phyloP scores from a whole-genome alignment of 2,113 vertebrate species.

The Athene noctua region DNA sequence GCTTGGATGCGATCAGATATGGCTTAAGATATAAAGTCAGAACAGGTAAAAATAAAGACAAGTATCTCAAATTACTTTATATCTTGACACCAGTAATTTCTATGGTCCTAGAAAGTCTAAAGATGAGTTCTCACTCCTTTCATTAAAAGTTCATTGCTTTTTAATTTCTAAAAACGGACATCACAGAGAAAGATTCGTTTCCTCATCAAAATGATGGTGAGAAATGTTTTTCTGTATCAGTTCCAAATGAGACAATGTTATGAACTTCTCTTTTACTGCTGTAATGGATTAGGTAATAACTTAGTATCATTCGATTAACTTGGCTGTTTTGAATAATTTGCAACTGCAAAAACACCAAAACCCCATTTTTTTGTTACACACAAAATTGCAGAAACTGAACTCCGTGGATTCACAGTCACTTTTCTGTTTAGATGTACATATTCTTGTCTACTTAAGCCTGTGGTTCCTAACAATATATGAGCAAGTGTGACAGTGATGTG shows the following conservation, averaged over 20 bases:
- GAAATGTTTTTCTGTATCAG: not conserved
- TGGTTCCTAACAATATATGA: not conserved
- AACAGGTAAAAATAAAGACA: not conserved
- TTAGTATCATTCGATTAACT: not conserved
- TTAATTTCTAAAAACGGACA: not conserved
- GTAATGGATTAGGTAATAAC: not conserved
- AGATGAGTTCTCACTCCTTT: not conserved
- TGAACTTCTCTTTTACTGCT: not conserved
- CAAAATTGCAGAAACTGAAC: not conserved
- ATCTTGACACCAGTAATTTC: not conserved
- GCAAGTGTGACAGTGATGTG: not conserved
- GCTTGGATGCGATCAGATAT: not conserved
- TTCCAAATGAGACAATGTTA: not conserved
- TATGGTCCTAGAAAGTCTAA: not conserved
- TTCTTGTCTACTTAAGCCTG: not conserved
- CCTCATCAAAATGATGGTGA: not conserved
- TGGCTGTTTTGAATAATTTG: not conserved
- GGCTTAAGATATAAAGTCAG: not conserved
- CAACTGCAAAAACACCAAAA: not conserved
- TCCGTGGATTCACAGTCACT: not conserved
- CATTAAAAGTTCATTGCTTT: not conserved
- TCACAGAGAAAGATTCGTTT: not conserved
- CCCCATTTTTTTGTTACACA: not conserved
- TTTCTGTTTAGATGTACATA: not conserved
- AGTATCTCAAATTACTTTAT: not conserved